Percentiles rank a stretch among this genome's conserved stretches.
These are phyloP conservation scores for Podarcis muralis DNA, from an alignment of 2,113 vertebrate species.

Conservation along the genomic window DNA sequence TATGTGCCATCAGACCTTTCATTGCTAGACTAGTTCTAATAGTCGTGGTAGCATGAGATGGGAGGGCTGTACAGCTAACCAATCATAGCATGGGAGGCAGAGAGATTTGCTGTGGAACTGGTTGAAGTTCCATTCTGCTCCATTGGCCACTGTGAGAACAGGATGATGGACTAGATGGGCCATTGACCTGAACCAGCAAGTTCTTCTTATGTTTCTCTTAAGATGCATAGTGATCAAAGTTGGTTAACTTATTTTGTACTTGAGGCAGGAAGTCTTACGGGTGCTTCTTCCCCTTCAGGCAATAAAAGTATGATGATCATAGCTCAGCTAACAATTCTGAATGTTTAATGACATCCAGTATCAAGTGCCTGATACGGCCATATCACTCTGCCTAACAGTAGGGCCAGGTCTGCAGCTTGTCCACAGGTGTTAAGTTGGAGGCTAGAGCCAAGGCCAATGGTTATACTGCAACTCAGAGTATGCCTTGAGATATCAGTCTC, in stretches of 20 bases:
- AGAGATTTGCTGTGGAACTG: background rate
- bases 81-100: background rate
- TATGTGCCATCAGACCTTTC: background rate
- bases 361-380: background rate
- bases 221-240: background rate
- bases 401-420: background rate
- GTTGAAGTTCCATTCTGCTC: background rate
- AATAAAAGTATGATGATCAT: background rate
- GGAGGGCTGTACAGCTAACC: background rate
- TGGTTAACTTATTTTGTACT: background rate
- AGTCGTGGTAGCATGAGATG: background rate
- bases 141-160: background rate
- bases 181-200: too few relatives aligned
- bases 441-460: background rate
- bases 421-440: background rate
- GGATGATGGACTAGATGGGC: too few relatives aligned
- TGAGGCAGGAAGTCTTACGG: background rate
- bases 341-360: background rate
- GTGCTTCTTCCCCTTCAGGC: background rate
- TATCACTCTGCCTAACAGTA: background rate
- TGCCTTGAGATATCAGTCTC: background rate
- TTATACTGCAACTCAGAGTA: background rate
- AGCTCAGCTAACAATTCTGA: background rate
- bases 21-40: background rate
- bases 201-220: background rate